Base-by-base conservation (phyloP, 2,797 vertebrate genomes). In the Phrynocephalus vlangalii region DNA sequence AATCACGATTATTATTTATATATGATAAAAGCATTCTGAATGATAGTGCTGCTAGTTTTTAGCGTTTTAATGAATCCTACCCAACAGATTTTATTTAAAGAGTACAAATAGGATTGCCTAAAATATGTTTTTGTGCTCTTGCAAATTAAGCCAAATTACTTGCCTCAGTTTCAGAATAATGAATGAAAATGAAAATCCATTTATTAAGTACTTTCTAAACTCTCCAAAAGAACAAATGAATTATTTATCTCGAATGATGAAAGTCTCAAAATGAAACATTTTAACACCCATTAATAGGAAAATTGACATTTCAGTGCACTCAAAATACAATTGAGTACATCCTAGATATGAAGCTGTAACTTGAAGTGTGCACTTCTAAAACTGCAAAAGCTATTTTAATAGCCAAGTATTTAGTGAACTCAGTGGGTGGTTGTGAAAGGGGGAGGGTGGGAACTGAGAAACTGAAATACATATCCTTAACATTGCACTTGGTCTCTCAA, bases 401-500 rank as follows among this genome's bases (percentile, higher is more conserved):
- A 86, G 85, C 63, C 79, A 86, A 85, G 70, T 6, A 1, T 0
- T 63, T 44, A 81, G 60, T 84, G 79, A 88, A 63, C 80, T 71
- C 73, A 50, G 68, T 33, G 16, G 80, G 28, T 24, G 82, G 48
- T 20, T 63, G 60, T 20, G 60, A 20, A 63, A 63, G 60, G 60
- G n/a, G 33, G 24, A 2, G 4, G 13, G 18, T 22, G 6, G 38
- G 85, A 9, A 20, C 1, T 1, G 13, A 87, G 30, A 91, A 84
- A 1, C 85, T 63, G 30, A 67, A 84, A n/a, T 44, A 76, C 24
- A 56, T 20, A 33, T 80, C 56, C 94, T 96, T 98, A 99, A 98
- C 90, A 99, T 99, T 83, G 98, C 98, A 83, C 99, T 99, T 2
- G 99, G 99, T 73, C 99, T 98, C 6, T 99, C 99, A 0, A 99